These are phyloP conservation scores for Varroa destructor DNA, from an alignment of 1,140 invertebrate species.

Conservation along the genomic window DNA sequence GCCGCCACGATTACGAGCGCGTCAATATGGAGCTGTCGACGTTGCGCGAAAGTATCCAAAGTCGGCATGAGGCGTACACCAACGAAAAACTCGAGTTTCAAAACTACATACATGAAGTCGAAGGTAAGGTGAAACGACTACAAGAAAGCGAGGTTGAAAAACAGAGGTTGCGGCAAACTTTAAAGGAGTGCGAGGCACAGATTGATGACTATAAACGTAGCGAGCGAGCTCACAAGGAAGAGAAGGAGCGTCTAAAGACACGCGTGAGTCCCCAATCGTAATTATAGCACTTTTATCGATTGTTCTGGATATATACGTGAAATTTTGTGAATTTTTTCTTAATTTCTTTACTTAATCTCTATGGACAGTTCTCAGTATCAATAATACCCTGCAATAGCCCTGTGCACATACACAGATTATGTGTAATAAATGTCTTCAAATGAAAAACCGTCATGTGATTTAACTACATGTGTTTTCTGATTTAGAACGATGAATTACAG, in stretches of 20 bases:
- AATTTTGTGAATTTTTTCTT: background rate
- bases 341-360: too few species aligned
- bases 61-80: conserved; percentile 54
- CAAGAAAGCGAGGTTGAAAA: conserved; percentile 48
- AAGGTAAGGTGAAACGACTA: conserved; percentile 38
- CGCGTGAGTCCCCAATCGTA: conserved; percentile 40
- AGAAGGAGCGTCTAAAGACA: conserved; percentile 53
- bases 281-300: too few species aligned
- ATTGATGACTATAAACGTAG: conserved; percentile 58
- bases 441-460: too few species aligned
- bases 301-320: background rate
- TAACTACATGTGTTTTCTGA: too few species aligned
- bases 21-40: conserved; percentile 53
- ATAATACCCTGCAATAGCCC: too few species aligned
- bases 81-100: conserved; percentile 58
- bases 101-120: conserved; percentile 46
- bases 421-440: too few species aligned
- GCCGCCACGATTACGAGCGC: conserved; percentile 45
- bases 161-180: conserved; percentile 51
- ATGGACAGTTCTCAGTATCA: too few species aligned
- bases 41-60: conserved; percentile 53
- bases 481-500: conserved; percentile 61
- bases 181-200: conserved; percentile 60
- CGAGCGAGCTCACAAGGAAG: conserved; percentile 54
- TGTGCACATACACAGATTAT: too few species aligned